Base-by-base conservation (phyloP, 2,888 invertebrate genomes). In the Lampropteryx suffumata region DNA sequence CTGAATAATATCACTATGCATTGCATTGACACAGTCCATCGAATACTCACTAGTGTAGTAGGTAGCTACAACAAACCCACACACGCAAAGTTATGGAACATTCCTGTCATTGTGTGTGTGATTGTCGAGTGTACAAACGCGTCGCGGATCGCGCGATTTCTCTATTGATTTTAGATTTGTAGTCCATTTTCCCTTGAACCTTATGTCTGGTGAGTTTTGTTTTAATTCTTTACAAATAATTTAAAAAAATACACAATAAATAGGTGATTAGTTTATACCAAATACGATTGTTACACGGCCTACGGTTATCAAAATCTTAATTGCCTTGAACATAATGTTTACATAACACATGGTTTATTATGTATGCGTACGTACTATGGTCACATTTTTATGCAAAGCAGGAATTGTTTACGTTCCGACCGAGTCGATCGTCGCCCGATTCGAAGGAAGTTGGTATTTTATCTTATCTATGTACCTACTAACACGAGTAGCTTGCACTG, bases 101-200 rank as follows among this genome's bases (percentile, higher is more conserved):
- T 61, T 53, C 63, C 61, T 63, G 61, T 64, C 67, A 67, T 74
- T 77, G 71, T 71, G 74, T 62, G 71, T 71, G 78, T 77, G 73
- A 73, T 74, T 71, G 73, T 69, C 73, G 76, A 79, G 79, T 73
- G 79, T 76, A 70, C 77, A 81, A 78, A 77, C 69, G 68, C 73
- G 76, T 67, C 74, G 77, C 69, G 76, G 65, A 70, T 75, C 69
- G 74, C 69, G 79, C 78, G 78, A 82, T 86, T 82, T 83, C 82
- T 79, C 67, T 83, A 87, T 88, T 79, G 87, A 88, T 87, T 87
- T 79, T 79, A 75, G 67, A 78, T 76, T 80, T 69, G 71, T 74
- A 71, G 70, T 70, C 65, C 67, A 65, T 62, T 57, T 30, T 64
- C 79, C 84, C 84, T 88, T 86, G 84, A 84, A 82, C 79, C 82